phyloP scores from a whole-genome alignment of 2,113 vertebrate species.

The Larimichthys polyactis region DNA sequence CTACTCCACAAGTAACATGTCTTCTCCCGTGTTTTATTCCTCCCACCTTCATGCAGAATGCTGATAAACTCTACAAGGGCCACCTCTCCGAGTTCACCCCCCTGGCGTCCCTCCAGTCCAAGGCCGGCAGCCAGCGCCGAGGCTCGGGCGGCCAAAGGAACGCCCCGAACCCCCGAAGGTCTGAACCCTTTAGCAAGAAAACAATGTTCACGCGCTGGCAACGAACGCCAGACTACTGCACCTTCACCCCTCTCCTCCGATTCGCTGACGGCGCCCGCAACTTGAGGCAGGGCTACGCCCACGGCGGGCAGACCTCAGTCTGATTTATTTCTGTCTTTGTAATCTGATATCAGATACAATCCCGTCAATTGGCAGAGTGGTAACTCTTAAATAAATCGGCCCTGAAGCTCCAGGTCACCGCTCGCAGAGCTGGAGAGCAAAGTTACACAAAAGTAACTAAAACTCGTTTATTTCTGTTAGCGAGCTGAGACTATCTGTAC shows the following conservation, averaged over 20 bases:
- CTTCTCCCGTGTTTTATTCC: accelerated
- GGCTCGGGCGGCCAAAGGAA: conserved; percentile 77
- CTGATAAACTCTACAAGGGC: conserved; percentile 83
- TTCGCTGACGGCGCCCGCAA: conserved; percentile 76
- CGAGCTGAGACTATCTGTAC: not conserved
- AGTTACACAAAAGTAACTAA: conserved; percentile 11
- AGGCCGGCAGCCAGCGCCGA: conserved; percentile 70
- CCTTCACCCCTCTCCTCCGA: conserved; percentile 85
- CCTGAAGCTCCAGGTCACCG: not conserved
- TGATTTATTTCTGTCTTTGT: conserved; percentile 63
- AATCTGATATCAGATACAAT: conserved; percentile 9
- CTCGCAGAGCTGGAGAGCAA: not conserved
- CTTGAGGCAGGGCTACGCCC: conserved; percentile 66
- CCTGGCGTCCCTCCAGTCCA: conserved; percentile 84
- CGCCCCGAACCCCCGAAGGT: conserved; percentile 81
- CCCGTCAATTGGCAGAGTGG: not conserved
- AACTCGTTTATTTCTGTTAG: not conserved
- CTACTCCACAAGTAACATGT: not conserved
- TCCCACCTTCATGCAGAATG: conserved; percentile 78
- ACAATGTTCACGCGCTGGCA: conserved; percentile 86
- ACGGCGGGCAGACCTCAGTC: conserved; percentile 86
- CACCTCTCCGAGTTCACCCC: conserved; percentile 88
- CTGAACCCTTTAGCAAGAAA: conserved; percentile 85
- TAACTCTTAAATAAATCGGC: not conserved
- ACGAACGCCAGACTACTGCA: conserved; percentile 81